phyloP scores from a whole-genome alignment of 2,113 vertebrate genomes.

The Rhinoderma darwinii region DNA sequence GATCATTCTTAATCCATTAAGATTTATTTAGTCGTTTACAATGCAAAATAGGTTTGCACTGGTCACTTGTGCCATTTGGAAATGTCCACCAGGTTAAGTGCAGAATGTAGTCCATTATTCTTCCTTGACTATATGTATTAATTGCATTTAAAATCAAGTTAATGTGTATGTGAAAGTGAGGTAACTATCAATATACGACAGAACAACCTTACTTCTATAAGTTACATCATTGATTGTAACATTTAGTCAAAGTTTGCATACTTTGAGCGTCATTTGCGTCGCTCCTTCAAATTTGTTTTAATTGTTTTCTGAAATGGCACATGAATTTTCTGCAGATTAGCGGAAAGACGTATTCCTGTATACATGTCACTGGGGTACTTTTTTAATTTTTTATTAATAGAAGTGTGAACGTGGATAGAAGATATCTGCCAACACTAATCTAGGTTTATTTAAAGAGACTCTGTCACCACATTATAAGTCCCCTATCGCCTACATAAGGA shows the following conservation, averaged over 20 bases:
- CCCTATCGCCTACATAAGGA: too few species aligned
- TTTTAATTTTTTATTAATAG: neutral
- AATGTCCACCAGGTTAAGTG: slow-evolving; percentile 96
- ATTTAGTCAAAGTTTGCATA: slow-evolving; percentile 83
- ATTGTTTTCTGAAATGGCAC: slow-evolving; percentile 63
- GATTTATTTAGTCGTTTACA: slow-evolving; percentile 99
- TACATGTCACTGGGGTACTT: neutral
- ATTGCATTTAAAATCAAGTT: slow-evolving; percentile 99
- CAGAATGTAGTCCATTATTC: slow-evolving; percentile 96
- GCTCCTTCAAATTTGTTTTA: slow-evolving; percentile 69
- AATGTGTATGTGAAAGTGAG: slow-evolving; percentile 97
- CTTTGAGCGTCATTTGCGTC: slow-evolving; percentile 71
- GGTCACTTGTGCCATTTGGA: slow-evolving; percentile 90
- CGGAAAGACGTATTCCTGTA: slow-evolving; percentile 26
- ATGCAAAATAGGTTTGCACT: slow-evolving; percentile 96
- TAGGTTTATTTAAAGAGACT: slow-evolving; percentile 1
- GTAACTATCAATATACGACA: slow-evolving; percentile 96
- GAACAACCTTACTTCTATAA: slow-evolving; percentile 80
- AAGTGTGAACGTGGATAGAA: neutral
- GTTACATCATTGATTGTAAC: slow-evolving; percentile 85
- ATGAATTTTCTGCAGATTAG: slow-evolving; percentile 44
- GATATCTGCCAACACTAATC: neutral
- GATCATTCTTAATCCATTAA: slow-evolving; percentile 99
- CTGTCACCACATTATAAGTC: too few species aligned
- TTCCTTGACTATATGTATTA: slow-evolving; percentile 98